Base-by-base conservation (phyloP, 2,113 vertebrate species). In the Crocuta crocuta region DNA sequence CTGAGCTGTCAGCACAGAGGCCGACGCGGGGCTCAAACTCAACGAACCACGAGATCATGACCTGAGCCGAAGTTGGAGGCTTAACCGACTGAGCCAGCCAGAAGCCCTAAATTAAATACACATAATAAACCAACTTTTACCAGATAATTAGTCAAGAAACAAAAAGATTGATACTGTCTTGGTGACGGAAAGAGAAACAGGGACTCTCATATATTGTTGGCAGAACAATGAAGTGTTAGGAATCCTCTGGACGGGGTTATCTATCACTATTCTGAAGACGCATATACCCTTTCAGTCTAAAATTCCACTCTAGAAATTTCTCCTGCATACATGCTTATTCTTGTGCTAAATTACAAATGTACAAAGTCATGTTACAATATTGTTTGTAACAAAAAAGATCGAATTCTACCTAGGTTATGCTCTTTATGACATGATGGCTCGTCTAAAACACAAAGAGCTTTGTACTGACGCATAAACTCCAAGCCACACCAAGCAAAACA, bases 301-400 rank as follows among this genome's bases (percentile, higher is more conserved):
- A 82, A 58, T 66, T 87, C 45, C 81, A 83, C 68, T 71, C 28
- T 16, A 83, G 66, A 68, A 82, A 61, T 61, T 81, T 86, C 31
- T 80, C 33, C 43, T 50, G 2, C 31, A 83, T 66, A 82, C 70
- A 87, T 58, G 87, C 2, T 79, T 48, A 70, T 23, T 53, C 13
- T 28, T 48, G 2, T 12, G 61, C 24, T 65, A 35, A 53, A 45
- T n/a, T 23, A 85, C 33, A n/a, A 79, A 58, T 11, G 21, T 10
- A 81, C n/a, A 53, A 53, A 70, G 26, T 87, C 58, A 3, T 7
- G 24, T 39, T 63, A 33, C 24, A 76, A 80, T 39, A 73, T 8
- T 82, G 4, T 89, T 84, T 79, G 31, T 78, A 70, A 94, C 76
- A 92, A 39, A 86, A 89, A 92, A 76, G 10, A 65, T n/a, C 21